Base-by-base conservation (phyloP, 1,140 invertebrate genomes). In the Anoplolepis gracilipes region DNA sequence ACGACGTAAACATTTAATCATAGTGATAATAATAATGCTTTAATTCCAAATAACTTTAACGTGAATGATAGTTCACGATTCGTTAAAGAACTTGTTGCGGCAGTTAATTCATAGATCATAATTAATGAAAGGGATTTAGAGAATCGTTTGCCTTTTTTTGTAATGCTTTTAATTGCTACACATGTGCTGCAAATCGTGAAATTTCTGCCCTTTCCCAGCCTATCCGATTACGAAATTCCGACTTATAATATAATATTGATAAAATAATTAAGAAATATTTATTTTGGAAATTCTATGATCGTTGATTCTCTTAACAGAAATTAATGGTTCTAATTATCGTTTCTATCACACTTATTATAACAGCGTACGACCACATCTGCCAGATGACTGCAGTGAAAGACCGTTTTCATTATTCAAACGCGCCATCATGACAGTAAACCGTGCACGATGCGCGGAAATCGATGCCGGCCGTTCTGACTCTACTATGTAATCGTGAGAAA, bases 331-430 rank as follows among this genome's bases (percentile, higher is more conserved):
- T 72, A 72, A 81, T 81, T 81, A 81, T 72, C 62, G 25, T 81
- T 72, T n/a, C 53, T 30, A 28, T 57, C 69, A 46, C 16, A 19
- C n/a, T n/a, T 25, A 30, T 55, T 39, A 49, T 49, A 42, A 72
- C n/a, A 11, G 33, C 65, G 25, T n/a, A 25, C 19, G 46, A 72
- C 62, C 77, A 22, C 49, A 30, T 25, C 57, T 30, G 25, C 33
- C 65, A 5, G n/a, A 5, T 33, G 64, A 30, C 22, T 49, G 33
- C 64, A 64, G 49, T 28, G 67, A 72, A 19, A 72, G 33, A 72
- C 67, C 55, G 78, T 72, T 82, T 82, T 53, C 67, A 73, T 82
- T 82, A 82, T 61, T 73, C 67, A 72, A 72, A 73, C 36, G 42
- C 22, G 42, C 22, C 67, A 36, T 73, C 53, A n/a, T 73, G 55